Evolutionary conservation across 92 coral and sea anemone genomes (phyloP).

Genomic region (Nematostella vectensis): DNA sequence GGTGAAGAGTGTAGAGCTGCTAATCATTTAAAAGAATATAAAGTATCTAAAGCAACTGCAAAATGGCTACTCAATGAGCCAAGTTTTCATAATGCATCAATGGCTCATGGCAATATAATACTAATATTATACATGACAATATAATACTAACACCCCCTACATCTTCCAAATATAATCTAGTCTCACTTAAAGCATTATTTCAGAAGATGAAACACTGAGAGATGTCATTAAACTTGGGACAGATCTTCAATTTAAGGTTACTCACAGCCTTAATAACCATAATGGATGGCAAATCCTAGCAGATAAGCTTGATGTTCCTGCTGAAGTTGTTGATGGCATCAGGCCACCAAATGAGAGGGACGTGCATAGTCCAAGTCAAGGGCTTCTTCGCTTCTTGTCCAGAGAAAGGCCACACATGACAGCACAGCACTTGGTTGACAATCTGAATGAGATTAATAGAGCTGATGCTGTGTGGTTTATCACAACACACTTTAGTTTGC

Average conservation of each 20-base stretch:
- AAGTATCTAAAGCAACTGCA: too few relatives aligned
- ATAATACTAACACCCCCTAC: too few relatives aligned
- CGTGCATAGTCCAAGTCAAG: slow-evolving; percentile 18
- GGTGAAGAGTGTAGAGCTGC: too few relatives aligned
- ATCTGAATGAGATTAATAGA: slow-evolving; percentile 5
- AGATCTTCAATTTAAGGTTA: too few relatives aligned
- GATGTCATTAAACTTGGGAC: slow-evolving; percentile 18
- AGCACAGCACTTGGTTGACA: background rate
- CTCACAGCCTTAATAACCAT: slow-evolving; percentile 1
- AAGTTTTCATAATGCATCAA: too few relatives aligned
- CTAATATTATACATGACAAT: too few relatives aligned
- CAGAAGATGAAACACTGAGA: background rate
- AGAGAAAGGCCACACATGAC: slow-evolving; percentile 6
- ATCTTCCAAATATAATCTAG: too few relatives aligned
- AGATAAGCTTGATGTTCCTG: background rate
- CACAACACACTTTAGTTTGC: background rate
- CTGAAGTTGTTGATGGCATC: background rate
- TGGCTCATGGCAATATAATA: too few relatives aligned
- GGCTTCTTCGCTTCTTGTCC: slow-evolving; percentile 8
- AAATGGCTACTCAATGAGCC: too few relatives aligned
- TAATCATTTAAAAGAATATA: too few relatives aligned
- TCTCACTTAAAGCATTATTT: too few relatives aligned
- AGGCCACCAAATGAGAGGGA: slow-evolving; percentile 9
- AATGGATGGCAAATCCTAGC: slow-evolving; percentile 20
- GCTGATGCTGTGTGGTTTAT: slow-evolving; percentile 13